Evolutionary conservation across 2,888 invertebrate species (phyloP).

Genomic region (Drosophila crucigera): DNA sequence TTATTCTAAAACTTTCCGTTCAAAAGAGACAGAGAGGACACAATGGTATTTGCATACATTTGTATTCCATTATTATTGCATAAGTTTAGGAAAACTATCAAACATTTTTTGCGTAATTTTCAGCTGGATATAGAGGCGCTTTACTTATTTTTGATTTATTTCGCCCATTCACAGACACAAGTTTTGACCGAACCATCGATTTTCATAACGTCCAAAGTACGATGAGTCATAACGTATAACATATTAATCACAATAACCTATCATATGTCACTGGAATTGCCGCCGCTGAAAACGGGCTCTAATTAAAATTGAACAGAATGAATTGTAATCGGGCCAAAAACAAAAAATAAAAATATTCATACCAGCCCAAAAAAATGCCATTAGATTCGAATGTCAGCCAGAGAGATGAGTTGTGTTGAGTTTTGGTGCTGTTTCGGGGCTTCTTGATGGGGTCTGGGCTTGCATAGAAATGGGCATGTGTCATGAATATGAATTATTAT

Average conservation of each 20-base stretch:
- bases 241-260: background rate
- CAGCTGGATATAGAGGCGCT: background rate
- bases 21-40: background rate
- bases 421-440: constrained; percentile 4
- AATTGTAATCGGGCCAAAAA: constrained; percentile 18
- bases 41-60: background rate
- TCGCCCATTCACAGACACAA: background rate
- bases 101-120: background rate
- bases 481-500: constrained; percentile 79
- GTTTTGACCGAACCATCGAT: background rate
- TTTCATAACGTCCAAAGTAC: background rate
- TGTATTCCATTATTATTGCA: background rate
- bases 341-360: constrained; percentile 2
- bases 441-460: constrained; percentile 22
- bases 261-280: no score
- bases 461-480: constrained; percentile 61
- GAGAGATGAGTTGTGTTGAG: constrained; percentile 14
- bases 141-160: background rate
- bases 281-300: constrained; percentile 29
- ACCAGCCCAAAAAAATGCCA: constrained; percentile 41
- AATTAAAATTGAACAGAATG: constrained; percentile 65
- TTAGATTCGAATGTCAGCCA: constrained; percentile 51
- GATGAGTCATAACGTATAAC: background rate
- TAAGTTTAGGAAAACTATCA: background rate
- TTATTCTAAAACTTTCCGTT: background rate